Evolutionary conservation across 2,888 invertebrate species (phyloP).

Genomic region (Belgica antarctica): DNA sequence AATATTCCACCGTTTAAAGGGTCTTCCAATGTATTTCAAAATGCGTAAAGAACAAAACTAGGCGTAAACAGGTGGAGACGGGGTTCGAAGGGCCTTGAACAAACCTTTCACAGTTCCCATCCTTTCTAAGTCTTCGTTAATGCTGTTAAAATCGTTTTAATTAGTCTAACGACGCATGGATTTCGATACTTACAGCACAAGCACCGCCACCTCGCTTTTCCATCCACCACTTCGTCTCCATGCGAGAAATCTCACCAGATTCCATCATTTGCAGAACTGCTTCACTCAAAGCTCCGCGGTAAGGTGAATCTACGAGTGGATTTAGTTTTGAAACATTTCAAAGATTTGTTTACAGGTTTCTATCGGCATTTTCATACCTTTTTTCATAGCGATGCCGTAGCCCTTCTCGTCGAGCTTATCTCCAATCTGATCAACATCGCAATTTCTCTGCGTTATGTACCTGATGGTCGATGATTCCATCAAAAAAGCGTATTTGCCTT

Average conservation of each 20-base stretch:
- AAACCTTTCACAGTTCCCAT: neutral
- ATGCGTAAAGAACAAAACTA: too few species aligned
- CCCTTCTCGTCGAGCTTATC: conserved; percentile 91
- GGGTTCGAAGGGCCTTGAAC: conserved; percentile 1
- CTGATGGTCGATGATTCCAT: conserved; percentile 98
- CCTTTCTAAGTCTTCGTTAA: neutral
- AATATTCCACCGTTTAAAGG: conserved; percentile 1
- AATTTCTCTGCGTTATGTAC: conserved; percentile 85
- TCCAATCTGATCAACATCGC: conserved; percentile 87
- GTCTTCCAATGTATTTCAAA: too few species aligned
- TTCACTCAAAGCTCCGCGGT: conserved; percentile 88
- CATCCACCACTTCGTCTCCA: conserved; percentile 98
- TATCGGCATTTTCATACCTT: too few species aligned
- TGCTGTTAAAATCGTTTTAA: neutral
- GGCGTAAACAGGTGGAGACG: too few species aligned
- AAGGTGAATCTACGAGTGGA: conserved; percentile 69
- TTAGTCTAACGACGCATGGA: neutral
- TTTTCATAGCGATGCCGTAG: conserved; percentile 92
- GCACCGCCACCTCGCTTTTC: conserved; percentile 86
- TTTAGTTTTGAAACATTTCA: conserved; percentile 22
- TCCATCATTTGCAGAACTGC: conserved; percentile 95
- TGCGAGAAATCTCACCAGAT: conserved; percentile 84
- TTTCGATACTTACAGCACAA: conserved; percentile 65
- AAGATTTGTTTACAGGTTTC: conserved; percentile 24
- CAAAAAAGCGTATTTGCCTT: conserved; percentile 89